phyloP scores from a whole-genome alignment of 2,888 invertebrate species.

The Tholera decimalis region DNA sequence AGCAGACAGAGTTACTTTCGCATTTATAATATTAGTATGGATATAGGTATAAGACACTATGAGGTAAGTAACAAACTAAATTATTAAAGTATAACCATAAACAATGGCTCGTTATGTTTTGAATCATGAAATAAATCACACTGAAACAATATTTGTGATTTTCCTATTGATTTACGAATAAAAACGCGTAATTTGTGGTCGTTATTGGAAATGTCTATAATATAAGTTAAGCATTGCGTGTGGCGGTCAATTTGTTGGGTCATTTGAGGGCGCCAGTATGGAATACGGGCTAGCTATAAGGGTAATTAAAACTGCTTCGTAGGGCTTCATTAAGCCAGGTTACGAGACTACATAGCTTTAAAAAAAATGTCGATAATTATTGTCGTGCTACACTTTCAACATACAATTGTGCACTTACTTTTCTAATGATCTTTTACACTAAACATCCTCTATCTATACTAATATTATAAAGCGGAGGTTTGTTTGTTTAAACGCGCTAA shows the following conservation, averaged over 20 bases:
- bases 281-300: slow-evolving; percentile 83
- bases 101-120: slow-evolving; percentile 6
- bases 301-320: slow-evolving; percentile 86
- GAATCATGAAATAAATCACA: slow-evolving; percentile 12
- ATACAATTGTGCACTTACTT: slow-evolving; percentile 24
- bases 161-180: slow-evolving; percentile 45
- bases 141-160: slow-evolving; percentile 31
- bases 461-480: slow-evolving; percentile 1
- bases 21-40: neutral
- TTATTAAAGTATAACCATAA: slow-evolving; percentile 7
- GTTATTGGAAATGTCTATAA: slow-evolving; percentile 70
- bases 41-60: slow-evolving; percentile 2
- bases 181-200: slow-evolving; percentile 51
- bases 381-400: slow-evolving; percentile 33
- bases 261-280: slow-evolving; percentile 83
- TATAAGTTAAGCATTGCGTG: slow-evolving; percentile 84
- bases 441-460: slow-evolving; percentile 25
- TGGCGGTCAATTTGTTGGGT: slow-evolving; percentile 88
- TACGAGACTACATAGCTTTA: slow-evolving; percentile 54
- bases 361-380: slow-evolving; percentile 55
- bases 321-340: slow-evolving; percentile 83
- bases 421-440: slow-evolving; percentile 19
- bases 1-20: neutral
- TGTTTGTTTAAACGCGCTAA: too few relatives aligned
- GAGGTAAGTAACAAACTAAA: slow-evolving; percentile 1